Evolutionary conservation across 2,888 invertebrate species (phyloP).

Genomic region (Euplexia lucipara): DNA sequence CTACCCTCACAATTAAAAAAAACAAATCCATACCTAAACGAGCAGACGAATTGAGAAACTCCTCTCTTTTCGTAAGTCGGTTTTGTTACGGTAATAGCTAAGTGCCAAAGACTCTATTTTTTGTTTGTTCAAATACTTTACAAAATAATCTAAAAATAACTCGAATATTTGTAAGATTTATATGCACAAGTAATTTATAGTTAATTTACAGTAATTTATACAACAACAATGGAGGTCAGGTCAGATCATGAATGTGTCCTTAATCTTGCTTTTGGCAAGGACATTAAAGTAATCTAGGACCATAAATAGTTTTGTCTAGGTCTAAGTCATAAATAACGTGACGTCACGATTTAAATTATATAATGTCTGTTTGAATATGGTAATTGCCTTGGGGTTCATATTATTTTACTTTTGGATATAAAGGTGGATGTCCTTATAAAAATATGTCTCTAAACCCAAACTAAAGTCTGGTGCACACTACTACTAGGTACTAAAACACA

Average conservation of each 20-base stretch:
- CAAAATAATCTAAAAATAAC: too few species aligned
- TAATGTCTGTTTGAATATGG: slow-evolving; percentile 1
- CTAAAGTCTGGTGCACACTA: neutral
- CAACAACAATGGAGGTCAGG: slow-evolving; percentile 16
- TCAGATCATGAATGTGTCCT: too few species aligned
- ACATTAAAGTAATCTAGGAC: neutral
- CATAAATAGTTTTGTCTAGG: slow-evolving; percentile 16
- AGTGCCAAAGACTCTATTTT: too few species aligned
- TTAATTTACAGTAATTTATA: neutral
- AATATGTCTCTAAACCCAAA: neutral
- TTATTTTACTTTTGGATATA: neutral
- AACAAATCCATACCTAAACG: too few species aligned
- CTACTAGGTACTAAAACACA: too few species aligned
- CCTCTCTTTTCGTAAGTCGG: too few species aligned
- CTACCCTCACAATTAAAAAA: too few species aligned
- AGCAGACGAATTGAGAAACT: too few species aligned
- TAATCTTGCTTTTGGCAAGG: slow-evolving; percentile 18
- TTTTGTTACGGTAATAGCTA: too few species aligned
- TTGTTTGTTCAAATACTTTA: too few species aligned
- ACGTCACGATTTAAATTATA: slow-evolving; percentile 5
- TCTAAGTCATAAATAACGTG: neutral
- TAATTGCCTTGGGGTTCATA: slow-evolving; percentile 14
- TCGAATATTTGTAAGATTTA: slow-evolving; percentile 1
- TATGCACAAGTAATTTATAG: too few species aligned
- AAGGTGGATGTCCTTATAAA: neutral